phyloP scores from a whole-genome alignment of 2,888 invertebrate species.

The Aspidiotus rigidus region DNA sequence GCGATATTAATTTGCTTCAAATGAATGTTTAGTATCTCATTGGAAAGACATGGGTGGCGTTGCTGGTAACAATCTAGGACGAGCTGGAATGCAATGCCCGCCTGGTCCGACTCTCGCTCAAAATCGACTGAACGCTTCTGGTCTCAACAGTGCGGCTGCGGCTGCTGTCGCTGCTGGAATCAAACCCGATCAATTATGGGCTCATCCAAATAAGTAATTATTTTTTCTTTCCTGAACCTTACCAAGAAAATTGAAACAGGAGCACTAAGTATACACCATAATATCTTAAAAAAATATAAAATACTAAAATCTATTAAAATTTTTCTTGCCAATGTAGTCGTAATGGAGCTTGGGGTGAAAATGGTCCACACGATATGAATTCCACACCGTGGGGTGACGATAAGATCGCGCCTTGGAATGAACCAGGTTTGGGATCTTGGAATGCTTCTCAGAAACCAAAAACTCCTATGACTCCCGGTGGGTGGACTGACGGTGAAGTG shows the following conservation, averaged over 20 bases:
- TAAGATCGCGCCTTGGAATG: conserved; percentile 45
- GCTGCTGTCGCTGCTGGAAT: conserved; percentile 38
- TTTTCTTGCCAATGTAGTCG: conserved; percentile 25
- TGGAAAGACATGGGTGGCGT: conserved; percentile 51
- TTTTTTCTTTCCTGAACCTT: not conserved
- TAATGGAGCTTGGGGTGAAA: conserved; percentile 41
- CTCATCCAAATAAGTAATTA: conserved; percentile 40
- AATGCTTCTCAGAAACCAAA: conserved; percentile 48
- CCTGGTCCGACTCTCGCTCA: conserved; percentile 28
- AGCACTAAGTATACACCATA: not conserved
- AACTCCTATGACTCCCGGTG: conserved; percentile 48
- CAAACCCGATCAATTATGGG: conserved; percentile 42
- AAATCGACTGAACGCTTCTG: conserved; percentile 26
- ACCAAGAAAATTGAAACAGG: not conserved
- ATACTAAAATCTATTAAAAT: not conserved
- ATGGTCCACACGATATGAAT: conserved; percentile 41
- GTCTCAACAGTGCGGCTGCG: conserved; percentile 34
- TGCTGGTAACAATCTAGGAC: conserved; percentile 40
- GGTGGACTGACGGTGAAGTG: conserved; percentile 47
- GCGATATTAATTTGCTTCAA: conserved; percentile 28
- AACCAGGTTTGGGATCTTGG: conserved; percentile 39
- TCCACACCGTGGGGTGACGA: conserved; percentile 41
- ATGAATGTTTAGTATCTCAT: conserved; percentile 48
- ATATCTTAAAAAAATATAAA: not conserved
- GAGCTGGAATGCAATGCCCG: conserved; percentile 28